Evolutionary conservation across 1,140 invertebrate species (phyloP).

Genomic region (Rhagoletis zephyria): DNA sequence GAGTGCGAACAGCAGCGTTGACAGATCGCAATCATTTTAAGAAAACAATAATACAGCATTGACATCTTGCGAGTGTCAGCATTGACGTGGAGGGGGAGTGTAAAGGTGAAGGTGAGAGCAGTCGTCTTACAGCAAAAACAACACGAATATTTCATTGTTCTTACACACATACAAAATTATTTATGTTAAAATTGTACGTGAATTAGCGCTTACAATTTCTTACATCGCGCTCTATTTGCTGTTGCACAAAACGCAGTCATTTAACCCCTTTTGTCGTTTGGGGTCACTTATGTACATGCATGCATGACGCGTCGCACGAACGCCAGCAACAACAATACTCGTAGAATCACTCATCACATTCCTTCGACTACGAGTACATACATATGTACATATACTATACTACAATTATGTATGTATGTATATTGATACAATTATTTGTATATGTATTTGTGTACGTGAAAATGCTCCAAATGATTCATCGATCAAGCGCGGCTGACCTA

Average conservation of each 20-base stretch:
- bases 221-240: background rate
- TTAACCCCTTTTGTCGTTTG: constrained; percentile 29
- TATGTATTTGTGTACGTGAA: background rate
- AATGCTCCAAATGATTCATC: constrained; percentile 15
- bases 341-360: constrained; percentile 33
- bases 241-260: constrained; percentile 25
- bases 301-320: constrained; percentile 50
- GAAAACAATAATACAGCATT: background rate
- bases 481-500: constrained; percentile 38
- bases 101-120: background rate
- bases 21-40: background rate
- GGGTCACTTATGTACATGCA: constrained; percentile 21
- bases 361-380: background rate
- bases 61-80: background rate
- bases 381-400: background rate
- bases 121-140: background rate
- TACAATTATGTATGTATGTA: background rate
- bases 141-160: too few relatives aligned
- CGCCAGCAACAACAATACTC: background rate
- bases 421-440: background rate
- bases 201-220: background rate
- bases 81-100: too few relatives aligned
- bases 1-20: constrained; percentile 24
- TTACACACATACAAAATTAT: background rate
- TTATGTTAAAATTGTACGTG: too few relatives aligned